Base-by-base conservation (phyloP, 2,797 vertebrate species). In the Sylvilagus floridanus region DNA sequence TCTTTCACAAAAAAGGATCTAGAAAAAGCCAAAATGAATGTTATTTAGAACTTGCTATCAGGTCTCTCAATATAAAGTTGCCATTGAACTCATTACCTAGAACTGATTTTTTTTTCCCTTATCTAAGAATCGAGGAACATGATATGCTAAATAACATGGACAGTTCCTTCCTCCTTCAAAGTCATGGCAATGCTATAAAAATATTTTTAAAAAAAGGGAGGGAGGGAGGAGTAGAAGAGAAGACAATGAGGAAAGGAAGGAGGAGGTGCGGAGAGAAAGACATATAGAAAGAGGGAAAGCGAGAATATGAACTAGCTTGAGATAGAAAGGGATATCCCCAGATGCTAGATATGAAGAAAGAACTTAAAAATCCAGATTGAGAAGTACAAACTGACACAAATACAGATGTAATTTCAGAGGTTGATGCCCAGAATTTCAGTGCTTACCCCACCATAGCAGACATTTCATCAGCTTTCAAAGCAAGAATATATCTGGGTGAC, bases 21-120 rank as follows among this genome's bases (percentile, higher is more conserved):
- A 69, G 71, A 86, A 93, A 89, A 94, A 24, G 86, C 37, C 65
- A 92, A 93, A 92, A n/a, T 37, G 72, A 87, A 86, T 84, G 90
- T 86, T 77, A 30, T 89, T 24, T 7, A 90, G 60, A 88, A 88
- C 54, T 89, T 91, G 30, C 7, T 91, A 54, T 8, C 68, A 37
- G 21, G 26, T 84, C n/a, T 91, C 62, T 14, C 79, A 84, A 95
- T 60, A 84, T 69, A 72, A 96, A 95, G n/a, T 76, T 95, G 37
- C 8, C 60, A 87, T 2, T 89, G 50, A 93, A 90, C 57, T 94
- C 35, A 88, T 68, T 72, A 90, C n/a, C 26, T 73, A 78, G 26
- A 87, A 57, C 73, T 54, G 73, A 11, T n/a, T n/a, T 47, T 88
- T 90, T 94, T 83, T 69, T 83, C 57, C 24, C 10, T 30, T 47